Evolutionary conservation across 2,888 invertebrate species (phyloP), one percentile per base, ranked within the genome.

Genomic region (Sesia bembeciformis): DNA sequence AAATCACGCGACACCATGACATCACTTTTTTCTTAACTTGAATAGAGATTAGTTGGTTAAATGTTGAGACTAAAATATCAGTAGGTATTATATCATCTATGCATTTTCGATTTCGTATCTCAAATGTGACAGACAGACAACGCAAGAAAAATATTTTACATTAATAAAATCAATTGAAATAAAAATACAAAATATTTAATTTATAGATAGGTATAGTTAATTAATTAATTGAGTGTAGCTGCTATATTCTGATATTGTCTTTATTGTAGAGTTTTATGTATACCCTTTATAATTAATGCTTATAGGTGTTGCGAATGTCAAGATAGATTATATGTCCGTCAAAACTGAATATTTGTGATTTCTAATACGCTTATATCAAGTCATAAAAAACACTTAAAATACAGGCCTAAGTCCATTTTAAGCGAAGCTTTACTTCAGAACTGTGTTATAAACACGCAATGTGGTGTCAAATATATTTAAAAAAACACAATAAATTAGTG

Each of bases 211-310:
- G 40, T 51, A 42, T 6, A 40, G 50, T 46, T 41, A 57, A 42
- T 51, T 53, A 55, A 51, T 52, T 6, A 66, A 71, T 62, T 68
- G 60, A 62, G 57, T 66, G 64, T 73, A 70, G 62, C 60, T 58
- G 59, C 57, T 72, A 73, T 78, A 76, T 76, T 76, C 76, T 78
- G 69, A 70, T 78, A 78, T 70, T 65, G 65, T 70, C 62, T 72
- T 68, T 71, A 69, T 68, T 61, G 61, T 64, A 70, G 64, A 70
- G 43, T 57, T 69, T 49, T 68, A 67, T 72, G 56, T 70, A 67
- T 69, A 70, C 60, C 58, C 56, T 54, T 38, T 39, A 2, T 2
- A 23, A 23, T 23, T 23, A 23, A 23, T 23, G 23, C 23, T 23
- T 23, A 23, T 23, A 23, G 23, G 23, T 23, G 23, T 23, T 23